Evolutionary conservation across 2,888 invertebrate genomes (phyloP), one percentile per base, ranked within the genome.

Genomic region (Amiota minor): DNA sequence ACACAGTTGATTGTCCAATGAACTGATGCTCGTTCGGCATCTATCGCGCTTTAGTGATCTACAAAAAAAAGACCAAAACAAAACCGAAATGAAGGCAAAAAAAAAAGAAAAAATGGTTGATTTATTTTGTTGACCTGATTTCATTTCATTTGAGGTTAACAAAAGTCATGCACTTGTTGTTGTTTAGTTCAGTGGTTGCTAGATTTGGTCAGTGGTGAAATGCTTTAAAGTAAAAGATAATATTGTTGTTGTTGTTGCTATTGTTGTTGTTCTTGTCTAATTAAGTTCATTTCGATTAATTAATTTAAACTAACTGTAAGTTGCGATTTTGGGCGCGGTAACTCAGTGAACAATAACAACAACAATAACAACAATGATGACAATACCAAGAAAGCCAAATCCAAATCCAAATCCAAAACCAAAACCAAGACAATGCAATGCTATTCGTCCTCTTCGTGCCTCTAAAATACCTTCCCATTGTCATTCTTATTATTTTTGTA

Each of bases 231-330:
- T 6, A 6, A 35, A 6, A 2, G 6, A 6, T 35, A 6, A 6
- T 35, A 6, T 35, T 35, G 35, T 35, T 35, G 35, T 35, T 35
- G 35, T 23, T 23, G n/a, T n/a, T 23, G 23, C 3, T 23, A 3
- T 3, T 23, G 23, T 35, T 35, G 35, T 6, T 35, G 35, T 84
- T 80, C 80, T 80, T 86, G 84, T 81, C 86, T 86, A 85, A 86
- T 86, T 87, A 87, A 86, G 83, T 86, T 84, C 83, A 85, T 86
- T 86, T 86, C 86, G 82, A 80, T 87, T 87, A 87, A 87, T 87
- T 87, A 88, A 88, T 88, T 87, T 88, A 85, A 88, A 85, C 81
- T 87, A 88, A 88, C 88, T 87, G 88, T 88, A 86, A 86, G 87
- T 82, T 85, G 79, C 79, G 74, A 75, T 75, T 77, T 78, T 81